Base-by-base conservation (phyloP, 2,797 vertebrate genomes). In the Gymnothorax reevesii region DNA sequence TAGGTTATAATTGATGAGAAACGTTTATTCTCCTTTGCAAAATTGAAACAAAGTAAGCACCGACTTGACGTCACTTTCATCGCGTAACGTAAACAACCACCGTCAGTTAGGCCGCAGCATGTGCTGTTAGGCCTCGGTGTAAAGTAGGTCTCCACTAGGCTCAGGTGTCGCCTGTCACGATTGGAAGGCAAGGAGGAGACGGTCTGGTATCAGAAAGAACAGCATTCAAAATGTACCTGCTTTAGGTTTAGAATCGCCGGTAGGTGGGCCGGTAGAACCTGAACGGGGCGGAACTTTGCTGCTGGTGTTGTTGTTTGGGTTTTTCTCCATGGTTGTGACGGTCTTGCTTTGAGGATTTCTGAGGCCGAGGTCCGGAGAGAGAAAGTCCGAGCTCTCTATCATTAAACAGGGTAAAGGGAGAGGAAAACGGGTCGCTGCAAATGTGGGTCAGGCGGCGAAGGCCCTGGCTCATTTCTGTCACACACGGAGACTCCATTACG, bases 211-310 rank as follows among this genome's bases (percentile, higher is more conserved):
- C 13, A 55, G 9, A 17, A 80, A 52, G 2, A 33, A 9, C 59
- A 22, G 55, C 33, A 57, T 42, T 59, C 15, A 1, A n/a, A 17
- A 2, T 62, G 86, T 88, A 99, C 98, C 98, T 96, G 97, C 94
- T 96, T 99, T 99, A 89, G 98, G 95, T 95, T 99, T 98, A 98
- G 97, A 97, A 69, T 99, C 98, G 89, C 95, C 95, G 59, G 97
- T 93, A 84, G 95, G 89, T 2, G 98, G 96, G 83, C 97, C 98
- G 88, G 97, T 93, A 54, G 98, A 99, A 91, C 96, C 96, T 90
- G 97, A 97, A 59, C 98, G 97, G 88, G 97, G 97, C 89, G 96
- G 97, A 89, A 96, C 97, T 92, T 95, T 97, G 96, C 95, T 97
- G 96, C 92, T 95, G 95, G 93, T 92, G 94, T 92, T 95, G 93